These are phyloP conservation scores for Trichomalopsis sarcophagae DNA, from an alignment of 1,140 invertebrate genomes.

Conservation along the genomic window DNA sequence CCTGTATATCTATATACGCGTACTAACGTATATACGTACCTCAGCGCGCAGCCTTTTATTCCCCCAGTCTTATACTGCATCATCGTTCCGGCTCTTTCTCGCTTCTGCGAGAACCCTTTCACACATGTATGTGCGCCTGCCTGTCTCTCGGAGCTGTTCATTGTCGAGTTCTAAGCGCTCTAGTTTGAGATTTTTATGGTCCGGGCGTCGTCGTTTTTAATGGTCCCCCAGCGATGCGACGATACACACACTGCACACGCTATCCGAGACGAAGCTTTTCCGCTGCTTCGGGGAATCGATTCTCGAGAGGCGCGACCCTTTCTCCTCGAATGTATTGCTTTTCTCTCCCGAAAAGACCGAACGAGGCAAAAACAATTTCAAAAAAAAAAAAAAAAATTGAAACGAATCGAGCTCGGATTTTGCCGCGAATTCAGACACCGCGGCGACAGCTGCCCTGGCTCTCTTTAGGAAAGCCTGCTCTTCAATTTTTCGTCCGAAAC, in stretches of 20 bases:
- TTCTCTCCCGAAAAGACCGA: neutral
- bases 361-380: neutral
- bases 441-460: neutral
- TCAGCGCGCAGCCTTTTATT: conserved; percentile 35
- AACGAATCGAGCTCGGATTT: neutral
- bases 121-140: neutral
- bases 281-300: neutral
- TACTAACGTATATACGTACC: neutral
- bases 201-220: neutral
- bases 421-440: neutral
- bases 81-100: conserved; percentile 50
- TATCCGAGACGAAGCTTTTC: neutral
- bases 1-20: neutral
- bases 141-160: conserved; percentile 6
- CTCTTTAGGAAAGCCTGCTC: neutral
- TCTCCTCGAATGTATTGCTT: neutral
- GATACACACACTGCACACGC: neutral
- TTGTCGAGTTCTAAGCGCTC: conserved; percentile 30
- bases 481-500: conserved; percentile 18
- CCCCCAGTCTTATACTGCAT: conserved; percentile 44
- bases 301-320: neutral
- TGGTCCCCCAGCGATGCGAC: neutral
- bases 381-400: neutral
- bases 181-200: conserved; percentile 32
- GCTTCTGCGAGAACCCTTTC: conserved; percentile 22